Percentiles rank a stretch among this genome's conserved stretches.
Evolutionary conservation across 2,113 vertebrate genomes (phyloP).

Genomic region (Python bivittatus): DNA sequence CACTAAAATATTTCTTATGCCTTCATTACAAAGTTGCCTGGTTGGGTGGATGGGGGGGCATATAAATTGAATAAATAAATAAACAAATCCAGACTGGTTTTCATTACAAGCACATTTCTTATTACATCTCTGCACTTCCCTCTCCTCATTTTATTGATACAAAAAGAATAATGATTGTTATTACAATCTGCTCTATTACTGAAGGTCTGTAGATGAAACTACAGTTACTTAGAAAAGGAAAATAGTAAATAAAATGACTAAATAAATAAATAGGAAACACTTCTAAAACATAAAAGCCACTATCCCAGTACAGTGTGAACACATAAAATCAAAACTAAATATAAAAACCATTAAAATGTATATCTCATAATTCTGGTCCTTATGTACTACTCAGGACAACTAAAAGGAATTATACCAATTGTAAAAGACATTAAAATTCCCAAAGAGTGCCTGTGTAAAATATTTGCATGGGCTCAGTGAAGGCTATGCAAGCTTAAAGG

Average conservation of each 20-base stretch:
- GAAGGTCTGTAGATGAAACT: background rate
- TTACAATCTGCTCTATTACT: background rate
- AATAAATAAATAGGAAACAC: background rate
- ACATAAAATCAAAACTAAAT: background rate
- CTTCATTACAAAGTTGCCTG: background rate
- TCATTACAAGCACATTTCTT: background rate
- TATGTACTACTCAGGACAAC: background rate
- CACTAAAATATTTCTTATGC: background rate
- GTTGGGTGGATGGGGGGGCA: background rate
- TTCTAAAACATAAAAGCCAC: background rate
- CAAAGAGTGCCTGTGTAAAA: background rate
- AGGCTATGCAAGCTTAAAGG: background rate
- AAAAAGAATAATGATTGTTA: background rate
- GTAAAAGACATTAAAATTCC: background rate
- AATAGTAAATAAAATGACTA: background rate
- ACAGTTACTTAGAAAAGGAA: background rate
- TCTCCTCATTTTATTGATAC: background rate
- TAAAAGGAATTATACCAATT: background rate
- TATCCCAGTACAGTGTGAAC: background rate
- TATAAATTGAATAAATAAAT: background rate
- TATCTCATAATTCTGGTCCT: background rate
- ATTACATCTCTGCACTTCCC: background rate
- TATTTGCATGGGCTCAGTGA: background rate
- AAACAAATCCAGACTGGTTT: background rate
- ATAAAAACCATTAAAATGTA: background rate